These are phyloP conservation scores for Pedetes capensis DNA, from an alignment of 2,113 vertebrate species.

Conservation along the genomic window DNA sequence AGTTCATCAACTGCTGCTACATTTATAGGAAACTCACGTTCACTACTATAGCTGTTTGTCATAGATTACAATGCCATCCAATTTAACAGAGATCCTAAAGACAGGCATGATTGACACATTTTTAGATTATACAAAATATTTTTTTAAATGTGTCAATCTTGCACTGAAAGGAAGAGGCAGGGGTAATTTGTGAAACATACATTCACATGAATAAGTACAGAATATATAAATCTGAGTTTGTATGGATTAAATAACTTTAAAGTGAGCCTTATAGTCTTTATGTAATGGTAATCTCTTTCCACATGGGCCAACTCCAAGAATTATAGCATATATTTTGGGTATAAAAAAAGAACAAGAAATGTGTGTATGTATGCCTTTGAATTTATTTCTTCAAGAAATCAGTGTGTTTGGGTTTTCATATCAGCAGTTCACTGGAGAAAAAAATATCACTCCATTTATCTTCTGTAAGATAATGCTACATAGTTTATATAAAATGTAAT, in stretches of 20 bases:
- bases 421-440: slow-evolving; percentile 15
- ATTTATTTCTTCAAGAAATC: background rate
- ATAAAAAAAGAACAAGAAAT: background rate
- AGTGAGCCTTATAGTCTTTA: background rate
- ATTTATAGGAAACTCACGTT: slow-evolving; percentile 50
- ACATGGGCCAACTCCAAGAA: background rate
- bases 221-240: background rate
- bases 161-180: background rate
- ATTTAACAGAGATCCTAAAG: background rate
- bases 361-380: accelerated
- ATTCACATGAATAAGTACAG: background rate
- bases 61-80: background rate
- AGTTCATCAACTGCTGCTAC: slow-evolving; percentile 14
- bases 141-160: background rate
- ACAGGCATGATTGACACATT: background rate
- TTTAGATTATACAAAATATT: background rate
- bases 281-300: background rate
- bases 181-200: background rate
- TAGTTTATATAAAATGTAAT: too few relatives aligned
- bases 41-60: background rate
- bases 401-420: background rate
- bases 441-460: background rate
- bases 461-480: background rate
- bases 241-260: background rate
- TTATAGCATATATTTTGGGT: background rate